Evolutionary conservation across 2,113 vertebrate species (phyloP), one percentile per base, ranked within the genome.

Genomic region (human): DNA sequence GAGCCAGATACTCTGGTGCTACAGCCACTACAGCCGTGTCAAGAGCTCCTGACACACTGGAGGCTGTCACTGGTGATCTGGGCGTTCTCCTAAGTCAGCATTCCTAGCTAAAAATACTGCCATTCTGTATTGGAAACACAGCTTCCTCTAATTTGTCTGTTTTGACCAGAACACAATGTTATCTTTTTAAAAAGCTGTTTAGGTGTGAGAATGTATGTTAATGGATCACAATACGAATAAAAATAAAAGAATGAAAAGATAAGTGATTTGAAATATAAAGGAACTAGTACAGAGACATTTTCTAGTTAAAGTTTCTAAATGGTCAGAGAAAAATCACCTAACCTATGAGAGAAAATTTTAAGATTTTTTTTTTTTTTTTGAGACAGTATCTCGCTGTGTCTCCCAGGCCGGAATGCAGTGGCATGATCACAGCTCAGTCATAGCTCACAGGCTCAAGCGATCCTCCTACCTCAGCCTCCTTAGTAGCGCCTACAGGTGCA

Each of bases 101-200:
- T 50, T 68, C 96, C 64, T 98, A 97, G 96, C 98, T 98, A 96
- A 95, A 98, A 97, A 81, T 97, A 91, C 85, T 97, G 45, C 57
- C 64, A 6, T 85, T 91, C 61, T 76, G 3, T 93, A 22, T 84
- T 84, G 83, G 52, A 94, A 84, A 78, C 35, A 27, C 0, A 2
- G 23, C 73, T 85, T 88, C 66, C 94, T 96, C 38, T 40, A 32
- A 79, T 81, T 52, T 66, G 95, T 66, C 30, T 87, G 2, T 89
- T 94, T 94, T 90, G 45, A 18, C 89, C 32, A 96, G 82, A 55
- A 82, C n/a, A 50, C 78, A 73, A 22, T 61, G 50, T 43, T 61
- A 87, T 52, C 52, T 89, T 78, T 86, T 96, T 78, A 38, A 61
- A 90, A 83, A 68, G 38, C 18, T 30, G 6, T 55, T 91, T 73